phyloP scores from a whole-genome alignment of 1,140 invertebrate species.

The Eciton burchellii region DNA sequence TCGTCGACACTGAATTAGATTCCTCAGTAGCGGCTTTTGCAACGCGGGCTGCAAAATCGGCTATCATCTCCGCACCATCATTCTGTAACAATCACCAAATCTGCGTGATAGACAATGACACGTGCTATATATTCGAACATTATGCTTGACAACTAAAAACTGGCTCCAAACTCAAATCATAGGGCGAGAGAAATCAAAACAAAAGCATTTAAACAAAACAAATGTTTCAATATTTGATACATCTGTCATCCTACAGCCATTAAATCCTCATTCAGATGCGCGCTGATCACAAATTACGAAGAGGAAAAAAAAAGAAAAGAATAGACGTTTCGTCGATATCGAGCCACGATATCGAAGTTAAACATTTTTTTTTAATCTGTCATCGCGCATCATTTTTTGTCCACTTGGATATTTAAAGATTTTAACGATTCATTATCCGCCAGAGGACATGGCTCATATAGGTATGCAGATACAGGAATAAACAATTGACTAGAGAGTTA shows the following conservation, averaged over 20 bases:
- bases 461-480: conserved; percentile 59
- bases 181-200: conserved; percentile 67
- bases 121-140: conserved; percentile 56
- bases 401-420: background rate
- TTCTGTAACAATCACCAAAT: conserved; percentile 83
- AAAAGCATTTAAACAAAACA: conserved; percentile 69
- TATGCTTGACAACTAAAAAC: conserved; percentile 78
- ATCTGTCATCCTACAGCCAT: conserved; percentile 68
- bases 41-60: conserved; percentile 81
- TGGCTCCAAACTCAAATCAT: conserved; percentile 74
- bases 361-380: background rate
- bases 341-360: background rate
- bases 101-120: conserved; percentile 80
- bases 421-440: background rate
- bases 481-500: conserved; percentile 68
- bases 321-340: background rate
- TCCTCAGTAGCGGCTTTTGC: conserved; percentile 78
- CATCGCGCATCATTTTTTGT: conserved; percentile 16
- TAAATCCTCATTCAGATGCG: background rate
- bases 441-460: conserved; percentile 55
- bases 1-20: conserved; percentile 66
- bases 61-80: conserved; percentile 76
- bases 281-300: background rate
- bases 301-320: background rate
- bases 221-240: conserved; percentile 63